Evolutionary conservation across 2,888 invertebrate species (phyloP).

Genomic region (Cheilosia grossa): DNA sequence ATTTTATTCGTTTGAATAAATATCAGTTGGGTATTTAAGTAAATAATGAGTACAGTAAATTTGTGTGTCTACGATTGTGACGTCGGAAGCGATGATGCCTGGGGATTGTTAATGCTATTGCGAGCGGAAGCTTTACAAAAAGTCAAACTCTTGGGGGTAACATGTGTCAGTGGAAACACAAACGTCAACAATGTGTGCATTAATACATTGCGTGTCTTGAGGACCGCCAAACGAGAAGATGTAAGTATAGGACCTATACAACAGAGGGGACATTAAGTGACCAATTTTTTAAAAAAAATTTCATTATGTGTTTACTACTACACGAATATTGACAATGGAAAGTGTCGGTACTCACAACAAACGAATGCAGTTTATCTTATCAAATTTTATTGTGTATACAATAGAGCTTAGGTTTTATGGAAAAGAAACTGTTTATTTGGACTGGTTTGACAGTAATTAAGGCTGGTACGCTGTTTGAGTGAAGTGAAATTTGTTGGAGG

Average conservation of each 20-base stretch:
- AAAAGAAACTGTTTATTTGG: no score
- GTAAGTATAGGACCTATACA: constrained; percentile 83
- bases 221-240: constrained; percentile 85
- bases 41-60: constrained; percentile 13
- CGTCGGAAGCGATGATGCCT: constrained; percentile 87
- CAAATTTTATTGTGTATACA: background rate
- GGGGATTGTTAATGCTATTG: constrained; percentile 86
- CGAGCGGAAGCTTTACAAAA: constrained; percentile 83
- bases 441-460: no score
- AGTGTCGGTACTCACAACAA: background rate
- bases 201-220: constrained; percentile 88
- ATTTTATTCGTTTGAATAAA: background rate
- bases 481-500: no score
- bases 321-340: background rate
- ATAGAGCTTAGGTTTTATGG: no score
- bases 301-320: no score
- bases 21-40: background rate
- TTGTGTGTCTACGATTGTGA: constrained; percentile 82
- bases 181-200: constrained; percentile 86
- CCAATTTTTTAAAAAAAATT: no score
- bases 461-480: no score
- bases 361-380: constrained; percentile 17
- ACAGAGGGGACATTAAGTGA: background rate
- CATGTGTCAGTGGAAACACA: constrained; percentile 89
- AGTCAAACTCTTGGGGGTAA: constrained; percentile 86